Percentiles rank a stretch among this genome's conserved stretches.
Conservation (phyloP, 2,113 vertebrate genomes). For the Podilymbus podiceps region DNA sequence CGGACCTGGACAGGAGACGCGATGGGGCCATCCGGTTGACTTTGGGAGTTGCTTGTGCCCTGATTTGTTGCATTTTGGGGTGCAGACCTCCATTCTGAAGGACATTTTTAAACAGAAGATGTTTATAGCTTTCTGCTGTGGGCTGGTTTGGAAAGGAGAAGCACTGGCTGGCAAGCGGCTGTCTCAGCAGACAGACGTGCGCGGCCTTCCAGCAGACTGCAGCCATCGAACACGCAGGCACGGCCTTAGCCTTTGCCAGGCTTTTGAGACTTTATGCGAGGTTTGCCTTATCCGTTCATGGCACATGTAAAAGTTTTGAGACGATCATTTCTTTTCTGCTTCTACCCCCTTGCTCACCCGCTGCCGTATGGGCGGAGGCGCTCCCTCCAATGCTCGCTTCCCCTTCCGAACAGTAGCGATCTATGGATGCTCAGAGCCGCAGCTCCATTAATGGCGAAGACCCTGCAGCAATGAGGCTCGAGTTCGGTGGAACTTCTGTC, state of each 20-base stretch:
- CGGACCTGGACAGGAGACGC: no score
- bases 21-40: neutral
- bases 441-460: neutral
- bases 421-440: neutral
- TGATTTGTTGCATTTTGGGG: neutral
- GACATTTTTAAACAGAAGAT: neutral
- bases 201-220: neutral
- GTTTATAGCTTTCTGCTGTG: neutral
- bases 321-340: neutral
- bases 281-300: rapidly evolving
- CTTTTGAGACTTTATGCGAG: neutral
- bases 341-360: neutral
- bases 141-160: neutral
- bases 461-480: constrained; percentile 14
- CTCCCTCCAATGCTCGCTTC: neutral
- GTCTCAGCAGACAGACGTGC: neutral
- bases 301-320: neutral
- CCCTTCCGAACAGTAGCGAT: neutral
- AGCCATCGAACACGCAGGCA: neutral
- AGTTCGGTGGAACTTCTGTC: neutral
- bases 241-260: neutral
- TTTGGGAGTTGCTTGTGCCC: rapidly evolving
- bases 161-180: neutral
- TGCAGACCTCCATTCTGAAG: neutral
- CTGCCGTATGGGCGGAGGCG: rapidly evolving